These are phyloP conservation scores for Athene noctua DNA, from an alignment of 2,113 vertebrate species.

Conservation along the genomic window DNA sequence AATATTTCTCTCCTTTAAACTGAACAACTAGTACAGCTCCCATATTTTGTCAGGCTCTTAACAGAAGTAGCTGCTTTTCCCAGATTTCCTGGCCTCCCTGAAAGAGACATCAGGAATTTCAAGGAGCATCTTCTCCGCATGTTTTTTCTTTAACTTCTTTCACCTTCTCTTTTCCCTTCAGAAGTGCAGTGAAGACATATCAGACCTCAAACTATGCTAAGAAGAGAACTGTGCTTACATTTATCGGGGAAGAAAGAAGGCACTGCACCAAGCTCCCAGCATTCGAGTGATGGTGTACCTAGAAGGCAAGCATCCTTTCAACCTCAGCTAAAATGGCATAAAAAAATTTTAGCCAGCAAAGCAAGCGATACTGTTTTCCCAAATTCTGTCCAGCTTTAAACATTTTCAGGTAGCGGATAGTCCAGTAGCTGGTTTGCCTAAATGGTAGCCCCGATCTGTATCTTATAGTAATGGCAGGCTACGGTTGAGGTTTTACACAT, in stretches of 20 bases:
- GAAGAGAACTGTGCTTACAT: neutral
- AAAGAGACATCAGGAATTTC: neutral
- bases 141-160: neutral
- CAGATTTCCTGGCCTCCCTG: neutral
- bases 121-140: neutral
- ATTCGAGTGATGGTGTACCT: neutral
- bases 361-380: neutral
- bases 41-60: neutral
- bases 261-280: neutral
- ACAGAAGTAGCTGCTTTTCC: neutral
- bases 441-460: neutral
- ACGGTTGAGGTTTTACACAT: slow-evolving; percentile 5
- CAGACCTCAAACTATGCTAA: neutral
- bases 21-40: neutral
- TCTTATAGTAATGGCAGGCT: neutral
- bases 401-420: neutral
- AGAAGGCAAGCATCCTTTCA: neutral
- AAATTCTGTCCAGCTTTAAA: neutral
- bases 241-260: neutral
- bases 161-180: neutral
- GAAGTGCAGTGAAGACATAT: neutral
- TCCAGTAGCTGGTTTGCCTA: neutral
- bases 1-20: neutral
- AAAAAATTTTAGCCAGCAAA: neutral
- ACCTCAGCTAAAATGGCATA: neutral